Conservation (phyloP, 2,888 invertebrate species). For the Mythimna vitellina region DNA sequence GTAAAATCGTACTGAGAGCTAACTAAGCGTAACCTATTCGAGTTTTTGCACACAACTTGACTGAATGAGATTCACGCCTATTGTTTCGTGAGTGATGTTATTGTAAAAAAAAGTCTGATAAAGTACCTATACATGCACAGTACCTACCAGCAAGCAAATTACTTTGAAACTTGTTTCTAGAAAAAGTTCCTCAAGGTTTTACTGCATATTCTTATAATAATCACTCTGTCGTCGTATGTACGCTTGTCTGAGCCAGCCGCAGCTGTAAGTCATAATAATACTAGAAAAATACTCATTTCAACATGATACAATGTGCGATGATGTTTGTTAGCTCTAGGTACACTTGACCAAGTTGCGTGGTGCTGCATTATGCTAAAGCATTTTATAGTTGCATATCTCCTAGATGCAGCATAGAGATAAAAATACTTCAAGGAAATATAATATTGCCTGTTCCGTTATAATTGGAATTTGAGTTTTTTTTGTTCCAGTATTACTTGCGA, state of each 20-base stretch:
- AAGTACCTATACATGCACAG: slow-evolving; percentile 44
- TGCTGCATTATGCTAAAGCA: slow-evolving; percentile 31
- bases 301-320: slow-evolving; percentile 17
- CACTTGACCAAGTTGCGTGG: slow-evolving; percentile 38
- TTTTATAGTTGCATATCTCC: slow-evolving; percentile 38
- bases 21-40: slow-evolving; percentile 25
- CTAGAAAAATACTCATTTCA: slow-evolving; percentile 43
- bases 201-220: slow-evolving; percentile 54
- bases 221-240: slow-evolving; percentile 36
- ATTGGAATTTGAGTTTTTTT: slow-evolving; percentile 3
- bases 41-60: slow-evolving; percentile 48
- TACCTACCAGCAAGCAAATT: slow-evolving; percentile 48
- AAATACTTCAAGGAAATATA: slow-evolving; percentile 43
- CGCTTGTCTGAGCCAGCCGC: slow-evolving; percentile 27
- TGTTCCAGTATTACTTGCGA: not conserved
- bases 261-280: slow-evolving; percentile 39
- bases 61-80: slow-evolving; percentile 64
- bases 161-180: slow-evolving; percentile 66
- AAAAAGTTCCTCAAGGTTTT: slow-evolving; percentile 66
- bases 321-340: not conserved
- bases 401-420: slow-evolving; percentile 39
- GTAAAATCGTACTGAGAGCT: slow-evolving; percentile 14
- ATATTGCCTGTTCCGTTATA: slow-evolving; percentile 21
- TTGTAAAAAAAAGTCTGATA: slow-evolving; percentile 71
- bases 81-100: slow-evolving; percentile 67